A percentile compares a stretch with the other conserved stretches of the same genome.
Conservation (phyloP, 1,140 invertebrate species). For the Oryctes rhinoceros region DNA sequence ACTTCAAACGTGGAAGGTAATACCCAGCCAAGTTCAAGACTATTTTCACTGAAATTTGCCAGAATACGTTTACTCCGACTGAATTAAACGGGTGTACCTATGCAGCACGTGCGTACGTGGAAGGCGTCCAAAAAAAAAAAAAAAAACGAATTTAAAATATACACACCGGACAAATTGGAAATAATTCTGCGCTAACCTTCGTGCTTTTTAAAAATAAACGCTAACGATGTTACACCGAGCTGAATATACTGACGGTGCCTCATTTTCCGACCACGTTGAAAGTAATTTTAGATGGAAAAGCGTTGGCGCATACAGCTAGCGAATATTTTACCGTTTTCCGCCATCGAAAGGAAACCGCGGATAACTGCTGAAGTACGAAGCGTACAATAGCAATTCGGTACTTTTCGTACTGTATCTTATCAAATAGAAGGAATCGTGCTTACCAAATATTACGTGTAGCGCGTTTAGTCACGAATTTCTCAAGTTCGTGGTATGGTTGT, state of each 20-base stretch:
- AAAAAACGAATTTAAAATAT: background rate
- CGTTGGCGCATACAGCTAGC: background rate
- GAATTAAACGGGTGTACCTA: background rate
- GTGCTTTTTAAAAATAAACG: slow-evolving; percentile 28
- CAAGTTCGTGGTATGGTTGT: background rate
- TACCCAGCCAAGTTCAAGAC: background rate
- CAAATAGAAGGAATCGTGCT: background rate
- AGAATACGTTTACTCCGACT: background rate
- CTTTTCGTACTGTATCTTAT: background rate
- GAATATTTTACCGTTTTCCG: slow-evolving; percentile 13
- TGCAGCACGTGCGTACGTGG: background rate
- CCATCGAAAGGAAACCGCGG: background rate
- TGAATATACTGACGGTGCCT: background rate
- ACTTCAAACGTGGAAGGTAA: background rate
- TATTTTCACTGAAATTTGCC: background rate
- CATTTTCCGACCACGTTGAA: background rate
- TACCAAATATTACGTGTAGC: background rate
- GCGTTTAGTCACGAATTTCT: slow-evolving; percentile 22
- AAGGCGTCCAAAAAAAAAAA: background rate
- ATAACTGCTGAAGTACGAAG: background rate
- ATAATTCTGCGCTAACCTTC: slow-evolving; percentile 24
- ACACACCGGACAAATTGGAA: background rate
- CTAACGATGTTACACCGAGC: background rate
- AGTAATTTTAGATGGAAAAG: slow-evolving; percentile 13
- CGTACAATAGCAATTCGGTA: background rate